phyloP scores from a whole-genome alignment of 2,113 vertebrate genomes.

The Lamprotornis superbus region DNA sequence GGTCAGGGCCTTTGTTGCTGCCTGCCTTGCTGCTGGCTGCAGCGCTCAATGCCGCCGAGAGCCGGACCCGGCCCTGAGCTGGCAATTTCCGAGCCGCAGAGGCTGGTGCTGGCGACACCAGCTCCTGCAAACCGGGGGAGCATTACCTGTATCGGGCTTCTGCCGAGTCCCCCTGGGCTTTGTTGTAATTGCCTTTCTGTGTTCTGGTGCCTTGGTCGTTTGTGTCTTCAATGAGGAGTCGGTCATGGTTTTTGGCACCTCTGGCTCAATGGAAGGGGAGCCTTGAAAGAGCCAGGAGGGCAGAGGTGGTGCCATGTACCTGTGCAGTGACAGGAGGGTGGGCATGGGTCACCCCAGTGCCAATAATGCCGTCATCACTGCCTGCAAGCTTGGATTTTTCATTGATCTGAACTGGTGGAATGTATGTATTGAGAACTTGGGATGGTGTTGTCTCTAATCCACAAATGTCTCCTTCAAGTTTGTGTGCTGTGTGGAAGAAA shows the following conservation, averaged over 20 bases:
- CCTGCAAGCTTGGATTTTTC: background rate
- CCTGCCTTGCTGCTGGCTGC: background rate
- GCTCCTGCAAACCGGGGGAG: background rate
- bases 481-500: background rate
- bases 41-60: background rate
- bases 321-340: fast-evolving
- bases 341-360: background rate
- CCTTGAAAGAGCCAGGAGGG: background rate
- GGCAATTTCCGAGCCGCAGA: background rate
- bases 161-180: background rate
- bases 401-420: background rate
- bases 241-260: background rate
- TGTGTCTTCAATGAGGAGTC: background rate
- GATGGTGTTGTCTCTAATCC: background rate
- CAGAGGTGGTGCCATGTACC: background rate
- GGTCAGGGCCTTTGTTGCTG: conserved; percentile 16
- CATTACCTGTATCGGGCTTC: background rate
- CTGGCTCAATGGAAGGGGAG: background rate
- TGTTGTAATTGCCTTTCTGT: background rate
- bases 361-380: fast-evolving
- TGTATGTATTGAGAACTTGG: fast-evolving
- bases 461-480: background rate
- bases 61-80: background rate
- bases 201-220: background rate
- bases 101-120: fast-evolving